These are phyloP conservation scores for Erebia palarica DNA, from an alignment of 2,888 invertebrate species.

Conservation along the genomic window DNA sequence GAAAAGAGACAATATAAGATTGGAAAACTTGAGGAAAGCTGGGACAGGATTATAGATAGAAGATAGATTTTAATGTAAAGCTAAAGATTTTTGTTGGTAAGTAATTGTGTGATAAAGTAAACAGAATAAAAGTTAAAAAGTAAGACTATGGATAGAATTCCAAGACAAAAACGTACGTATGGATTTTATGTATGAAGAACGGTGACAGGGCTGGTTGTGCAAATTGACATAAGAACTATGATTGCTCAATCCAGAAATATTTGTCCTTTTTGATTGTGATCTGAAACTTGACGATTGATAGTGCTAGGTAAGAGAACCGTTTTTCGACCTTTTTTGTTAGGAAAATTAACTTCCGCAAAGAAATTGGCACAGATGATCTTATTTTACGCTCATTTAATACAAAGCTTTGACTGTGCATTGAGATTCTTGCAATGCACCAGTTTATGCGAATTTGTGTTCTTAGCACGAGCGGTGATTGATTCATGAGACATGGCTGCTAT, in stretches of 20 bases:
- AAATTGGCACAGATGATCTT: slow-evolving; percentile 8
- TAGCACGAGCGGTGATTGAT: slow-evolving; percentile 9
- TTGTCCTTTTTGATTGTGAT: neutral
- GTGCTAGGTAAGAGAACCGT: neutral
- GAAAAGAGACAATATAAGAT: too few relatives aligned
- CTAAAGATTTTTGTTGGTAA: too few relatives aligned
- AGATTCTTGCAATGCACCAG: slow-evolving; percentile 9
- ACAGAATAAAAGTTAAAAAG: neutral
- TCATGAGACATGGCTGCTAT: neutral
- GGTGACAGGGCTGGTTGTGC: neutral
- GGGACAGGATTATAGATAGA: too few relatives aligned
- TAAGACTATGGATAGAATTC: neutral
- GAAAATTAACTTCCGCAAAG: neutral
- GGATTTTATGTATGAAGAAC: neutral
- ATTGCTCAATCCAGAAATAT: too few relatives aligned
- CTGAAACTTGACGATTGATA: too few relatives aligned
- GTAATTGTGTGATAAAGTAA: too few relatives aligned
- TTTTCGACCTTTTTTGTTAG: neutral
- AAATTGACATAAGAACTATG: too few relatives aligned
- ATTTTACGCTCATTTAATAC: slow-evolving; percentile 7
- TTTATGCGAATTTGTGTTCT: slow-evolving; percentile 13
- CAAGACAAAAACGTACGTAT: neutral
- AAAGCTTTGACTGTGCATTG: slow-evolving; percentile 1
- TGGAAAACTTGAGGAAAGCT: too few relatives aligned
- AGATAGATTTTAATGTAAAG: too few relatives aligned